Evolutionary conservation across 2,113 vertebrate genomes (phyloP), one percentile per base, ranked within the genome.

Genomic region (Odocoileus virginianus): DNA sequence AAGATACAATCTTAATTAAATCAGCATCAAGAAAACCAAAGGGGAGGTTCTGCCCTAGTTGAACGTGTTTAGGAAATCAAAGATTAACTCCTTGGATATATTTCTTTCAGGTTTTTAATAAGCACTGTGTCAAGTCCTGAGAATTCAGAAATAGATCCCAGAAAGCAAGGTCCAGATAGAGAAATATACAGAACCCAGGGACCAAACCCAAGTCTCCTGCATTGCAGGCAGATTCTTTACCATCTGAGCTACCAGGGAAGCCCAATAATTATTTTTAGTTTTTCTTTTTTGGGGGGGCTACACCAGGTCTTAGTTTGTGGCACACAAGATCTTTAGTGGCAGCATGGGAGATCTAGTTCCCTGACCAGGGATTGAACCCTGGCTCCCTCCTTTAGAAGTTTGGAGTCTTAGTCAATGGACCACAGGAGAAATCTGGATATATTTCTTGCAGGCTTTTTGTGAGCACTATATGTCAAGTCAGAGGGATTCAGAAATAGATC

Each of bases 1-100:
- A n/a, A 61, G 89, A 82, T 88, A 78, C 7, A 86, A 82, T 97
- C 86, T 95, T 96, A 93, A 97, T 92, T 95, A 95, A 92, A 92
- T 93, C 58, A 95, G 27, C 89, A 19, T 88, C 86, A 67, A 76
- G n/a, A 86, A 95, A 92, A 95, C 30, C 54, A 94, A 85, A 82
- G 61, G 16, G 47, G 76, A 93, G 67, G 33, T 81, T 92, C 54
- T 60, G 12, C 36, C 85, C 33, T 91, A 74, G 14, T 40, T 84
- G 55, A 45, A 27, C 5, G 3, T 71, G 47, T 76, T 76, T 88
- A 71, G 30, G 79, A 87, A 85, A 78, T 93, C 91, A 91, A 82
- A 88, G 28, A 67, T 76, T 33, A 60, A 33, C 79, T 85, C 71
- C 17, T 64, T 27, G 27, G 3, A 23, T 13, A 58, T 17, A 40